Evolutionary conservation across 1,140 invertebrate genomes (phyloP).

Genomic region (Trigoniulus corallinus): DNA sequence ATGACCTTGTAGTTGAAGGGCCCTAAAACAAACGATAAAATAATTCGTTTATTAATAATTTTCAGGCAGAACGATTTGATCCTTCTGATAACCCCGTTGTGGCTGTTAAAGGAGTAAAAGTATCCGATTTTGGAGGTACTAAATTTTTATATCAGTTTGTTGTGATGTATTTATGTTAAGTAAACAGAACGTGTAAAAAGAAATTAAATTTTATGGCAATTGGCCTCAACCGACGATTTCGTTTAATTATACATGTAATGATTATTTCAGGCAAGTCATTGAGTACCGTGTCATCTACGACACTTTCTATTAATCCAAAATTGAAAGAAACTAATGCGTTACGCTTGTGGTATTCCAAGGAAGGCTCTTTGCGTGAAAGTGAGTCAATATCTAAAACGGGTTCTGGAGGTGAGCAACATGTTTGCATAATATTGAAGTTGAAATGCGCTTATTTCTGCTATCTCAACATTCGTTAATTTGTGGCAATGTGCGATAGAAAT

Average conservation of each 20-base stretch:
- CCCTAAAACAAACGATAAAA: too few species aligned
- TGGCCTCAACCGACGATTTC: neutral
- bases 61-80: slow-evolving; percentile 67
- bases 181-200: too few species aligned
- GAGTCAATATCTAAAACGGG: slow-evolving; percentile 12
- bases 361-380: slow-evolving; percentile 15
- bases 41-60: neutral
- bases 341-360: slow-evolving; percentile 75
- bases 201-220: too few species aligned
- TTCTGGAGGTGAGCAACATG: neutral
- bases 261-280: slow-evolving; percentile 22
- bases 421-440: too few species aligned
- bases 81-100: slow-evolving; percentile 56
- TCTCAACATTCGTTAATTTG: too few species aligned
- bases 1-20: too few species aligned
- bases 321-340: slow-evolving; percentile 67
- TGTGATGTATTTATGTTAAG: neutral
- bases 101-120: slow-evolving; percentile 55
- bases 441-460: too few species aligned
- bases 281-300: slow-evolving; percentile 12
- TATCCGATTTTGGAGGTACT: slow-evolving; percentile 60
- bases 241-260: neutral
- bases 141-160: slow-evolving; percentile 30
- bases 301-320: slow-evolving; percentile 68
- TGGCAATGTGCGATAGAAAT: too few species aligned